A percentile compares a stretch with the other conserved stretches of the same genome.
Evolutionary conservation across 2,797 vertebrate species (phyloP).

Genomic region (Myotis pilosus): DNA sequence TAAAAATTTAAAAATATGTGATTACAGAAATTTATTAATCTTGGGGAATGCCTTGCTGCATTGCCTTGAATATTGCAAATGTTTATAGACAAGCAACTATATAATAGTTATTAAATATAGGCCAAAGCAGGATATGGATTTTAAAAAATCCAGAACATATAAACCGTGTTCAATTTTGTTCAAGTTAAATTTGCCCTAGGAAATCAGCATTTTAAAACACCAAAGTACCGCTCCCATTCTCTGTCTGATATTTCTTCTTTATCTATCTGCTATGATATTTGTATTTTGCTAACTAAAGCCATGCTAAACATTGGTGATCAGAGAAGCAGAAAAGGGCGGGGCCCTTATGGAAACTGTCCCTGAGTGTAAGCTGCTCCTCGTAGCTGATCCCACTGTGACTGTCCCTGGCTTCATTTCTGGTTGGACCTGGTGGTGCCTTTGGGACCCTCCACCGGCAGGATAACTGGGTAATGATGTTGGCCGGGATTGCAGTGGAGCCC

Average conservation of each 20-base stretch:
- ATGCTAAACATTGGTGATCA: neutral
- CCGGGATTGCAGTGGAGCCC: neutral
- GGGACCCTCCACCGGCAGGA: neutral
- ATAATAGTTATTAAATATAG: neutral
- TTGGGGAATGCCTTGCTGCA: neutral
- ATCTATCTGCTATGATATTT: neutral
- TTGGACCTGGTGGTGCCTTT: neutral
- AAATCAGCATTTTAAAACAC: neutral
- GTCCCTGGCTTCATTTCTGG: neutral
- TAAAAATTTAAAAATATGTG: neutral
- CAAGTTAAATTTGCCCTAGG: neutral
- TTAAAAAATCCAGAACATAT: neutral
- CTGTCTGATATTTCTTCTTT: neutral
- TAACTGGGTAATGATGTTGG: neutral
- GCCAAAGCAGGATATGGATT: neutral
- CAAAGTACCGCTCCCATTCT: neutral
- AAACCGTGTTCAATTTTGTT: neutral
- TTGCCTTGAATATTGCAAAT: neutral
- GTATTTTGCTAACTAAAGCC: neutral
- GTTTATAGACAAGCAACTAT: neutral
- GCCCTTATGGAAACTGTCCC: neutral
- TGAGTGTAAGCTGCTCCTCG: neutral
- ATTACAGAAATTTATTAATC: neutral
- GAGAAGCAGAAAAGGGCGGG: neutral
- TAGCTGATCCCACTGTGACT: neutral